Conservation (phyloP, 2,888 invertebrate genomes). For the Agonopterix alstromeriana region DNA sequence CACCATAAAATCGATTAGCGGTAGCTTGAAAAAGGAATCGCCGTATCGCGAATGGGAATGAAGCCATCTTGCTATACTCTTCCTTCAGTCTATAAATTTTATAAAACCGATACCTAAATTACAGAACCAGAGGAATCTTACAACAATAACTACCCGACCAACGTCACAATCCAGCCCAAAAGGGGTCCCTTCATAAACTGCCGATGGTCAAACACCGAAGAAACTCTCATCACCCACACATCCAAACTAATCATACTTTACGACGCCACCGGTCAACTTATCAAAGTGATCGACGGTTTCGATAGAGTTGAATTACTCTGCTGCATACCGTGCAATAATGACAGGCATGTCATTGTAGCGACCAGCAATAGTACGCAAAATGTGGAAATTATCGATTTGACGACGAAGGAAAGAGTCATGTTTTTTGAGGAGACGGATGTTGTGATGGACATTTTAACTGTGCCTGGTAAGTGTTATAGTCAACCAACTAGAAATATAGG, state of each 20-base stretch:
- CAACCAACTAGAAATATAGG: too few relatives aligned
- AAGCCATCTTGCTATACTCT: too few relatives aligned
- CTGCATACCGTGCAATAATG: slow-evolving; percentile 53
- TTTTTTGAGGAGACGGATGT: slow-evolving; percentile 45
- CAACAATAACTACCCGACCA: slow-evolving; percentile 45
- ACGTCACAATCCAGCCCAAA: slow-evolving; percentile 41
- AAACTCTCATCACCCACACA: slow-evolving; percentile 54
- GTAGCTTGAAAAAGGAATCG: too few relatives aligned
- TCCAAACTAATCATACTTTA: slow-evolving; percentile 51
- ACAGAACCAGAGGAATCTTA: slow-evolving; percentile 53
- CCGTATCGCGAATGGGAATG: too few relatives aligned
- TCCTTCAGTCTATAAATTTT: too few relatives aligned
- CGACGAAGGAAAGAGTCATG: slow-evolving; percentile 43
- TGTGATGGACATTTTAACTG: slow-evolving; percentile 46
- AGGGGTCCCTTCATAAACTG: slow-evolving; percentile 50
- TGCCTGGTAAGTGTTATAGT: slow-evolving; percentile 44
- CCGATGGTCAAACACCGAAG: slow-evolving; percentile 52
- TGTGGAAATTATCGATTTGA: slow-evolving; percentile 48
- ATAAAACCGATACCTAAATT: slow-evolving; percentile 5
- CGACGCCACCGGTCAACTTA: slow-evolving; percentile 36
- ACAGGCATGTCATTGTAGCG: slow-evolving; percentile 47
- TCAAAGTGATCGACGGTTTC: slow-evolving; percentile 37
- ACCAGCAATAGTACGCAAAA: slow-evolving; percentile 25
- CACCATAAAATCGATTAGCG: too few relatives aligned
- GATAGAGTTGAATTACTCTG: slow-evolving; percentile 45